Base-by-base conservation (phyloP, 1,140 invertebrate species). In the Papilio dardanus region DNA sequence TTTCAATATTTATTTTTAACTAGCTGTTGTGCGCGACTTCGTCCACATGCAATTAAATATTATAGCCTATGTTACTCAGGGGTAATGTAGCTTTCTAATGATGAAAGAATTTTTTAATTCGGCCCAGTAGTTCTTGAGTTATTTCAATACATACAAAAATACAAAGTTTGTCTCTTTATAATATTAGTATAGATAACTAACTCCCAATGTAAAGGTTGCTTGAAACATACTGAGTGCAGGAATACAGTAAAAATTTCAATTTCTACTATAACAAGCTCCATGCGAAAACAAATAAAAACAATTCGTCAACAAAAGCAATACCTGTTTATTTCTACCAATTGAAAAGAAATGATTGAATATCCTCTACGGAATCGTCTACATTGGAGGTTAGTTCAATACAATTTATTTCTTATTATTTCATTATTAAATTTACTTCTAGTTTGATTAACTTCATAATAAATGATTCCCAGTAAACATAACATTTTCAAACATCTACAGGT, bases 341-440 rank as follows among this genome's bases (percentile, higher is more conserved):
- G 54, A 62, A 30, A 62, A 62, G 10, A 21, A 62, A 62, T 62
- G 30, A 62, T 24, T 28, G 54, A 62, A 62, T 14, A 62, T 62
- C 54, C 54, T 62, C 54, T 62, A 28, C 24, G 54, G 54, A 62
- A 62, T 62, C 54, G 54, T 28, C 24, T 62, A 28, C 21, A 58
- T 58, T 62, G 54, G 24, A 62, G 3, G 24, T n/a, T 50, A 19
- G 24, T 28, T 28, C 54, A 12, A 28, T 62, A 58, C 50, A 58
- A 58, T 58, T 28, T 62, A 28, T 30, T 58, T 58, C 21, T 28
- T 58, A 28, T 28, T 58, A 28, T 58, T 62, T 62, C 24, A 16
- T 28, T 62, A 62, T 62, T 62, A 62, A 28, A 10, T 62, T 28
- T 62, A 28, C 16, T 28, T 12, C n/a, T 28, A 62, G 54, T 62